Percentiles rank a stretch among this genome's conserved stretches.
These are phyloP conservation scores for Aspidiotus rigidus DNA, from an alignment of 2,888 invertebrate species.

Conservation along the genomic window DNA sequence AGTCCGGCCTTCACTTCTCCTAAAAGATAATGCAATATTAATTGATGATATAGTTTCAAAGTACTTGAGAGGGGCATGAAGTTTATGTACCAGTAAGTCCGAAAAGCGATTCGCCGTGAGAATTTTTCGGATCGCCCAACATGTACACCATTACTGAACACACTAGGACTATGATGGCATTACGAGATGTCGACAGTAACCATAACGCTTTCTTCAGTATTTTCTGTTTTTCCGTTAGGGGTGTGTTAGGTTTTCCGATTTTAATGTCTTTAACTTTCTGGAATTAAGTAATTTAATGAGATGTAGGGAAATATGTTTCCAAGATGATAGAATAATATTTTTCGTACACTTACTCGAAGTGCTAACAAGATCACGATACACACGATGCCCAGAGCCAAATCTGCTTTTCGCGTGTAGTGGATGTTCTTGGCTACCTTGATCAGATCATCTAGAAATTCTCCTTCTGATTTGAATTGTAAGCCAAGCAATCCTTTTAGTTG, in stretches of 20 bases:
- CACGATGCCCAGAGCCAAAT: conserved; percentile 59
- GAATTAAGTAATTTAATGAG: conserved; percentile 37
- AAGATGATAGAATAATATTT: background rate
- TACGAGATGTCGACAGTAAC: conserved; percentile 70
- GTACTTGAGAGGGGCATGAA: too few species aligned
- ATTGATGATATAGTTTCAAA: too few species aligned
- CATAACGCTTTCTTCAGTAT: conserved; percentile 55
- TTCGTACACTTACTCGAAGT: conserved; percentile 56
- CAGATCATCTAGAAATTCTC: conserved; percentile 66
- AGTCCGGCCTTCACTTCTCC: conserved; percentile 55
- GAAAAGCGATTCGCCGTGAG: conserved; percentile 41
- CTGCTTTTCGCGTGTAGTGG: conserved; percentile 57
- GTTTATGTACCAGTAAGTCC: conserved; percentile 57
- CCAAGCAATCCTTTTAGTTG: conserved; percentile 70
- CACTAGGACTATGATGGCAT: conserved; percentile 68
- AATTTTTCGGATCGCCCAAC: conserved; percentile 35
- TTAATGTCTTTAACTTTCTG: conserved; percentile 67
- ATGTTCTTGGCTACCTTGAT: conserved; percentile 60
- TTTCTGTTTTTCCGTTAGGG: conserved; percentile 41
- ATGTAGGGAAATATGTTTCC: background rate
- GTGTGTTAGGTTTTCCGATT: background rate
- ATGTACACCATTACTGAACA: conserved; percentile 60
- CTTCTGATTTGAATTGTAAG: conserved; percentile 59
- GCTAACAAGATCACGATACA: conserved; percentile 65
- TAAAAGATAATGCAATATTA: conserved; percentile 30